Percentiles rank a stretch among this genome's conserved stretches.
phyloP scores from a whole-genome alignment of 2,888 invertebrate species.

The Oegoconia quadripuncta region DNA sequence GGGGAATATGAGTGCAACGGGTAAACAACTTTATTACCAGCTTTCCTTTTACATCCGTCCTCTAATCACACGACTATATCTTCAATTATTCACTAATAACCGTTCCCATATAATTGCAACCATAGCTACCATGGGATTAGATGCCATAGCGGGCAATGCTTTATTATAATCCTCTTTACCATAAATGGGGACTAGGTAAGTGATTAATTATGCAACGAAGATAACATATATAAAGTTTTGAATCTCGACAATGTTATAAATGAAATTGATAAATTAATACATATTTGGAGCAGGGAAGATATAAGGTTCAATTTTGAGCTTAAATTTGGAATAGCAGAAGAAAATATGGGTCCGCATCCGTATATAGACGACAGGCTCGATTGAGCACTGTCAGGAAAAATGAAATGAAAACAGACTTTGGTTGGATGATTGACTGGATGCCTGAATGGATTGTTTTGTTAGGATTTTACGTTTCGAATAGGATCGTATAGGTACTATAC shows the following conservation, averaged over 20 bases:
- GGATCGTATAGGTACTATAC: neutral
- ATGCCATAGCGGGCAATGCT: constrained; percentile 26
- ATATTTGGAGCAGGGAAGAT: neutral
- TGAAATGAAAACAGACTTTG: constrained; percentile 37
- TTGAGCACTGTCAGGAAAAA: constrained; percentile 32
- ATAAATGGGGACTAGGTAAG: constrained; percentile 23
- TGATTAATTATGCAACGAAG: constrained; percentile 28
- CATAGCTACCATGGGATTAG: constrained; percentile 21
- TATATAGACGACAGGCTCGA: constrained; percentile 18
- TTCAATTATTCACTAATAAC: constrained; percentile 33
- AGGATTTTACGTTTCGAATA: constrained; percentile 16
- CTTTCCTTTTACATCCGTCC: constrained; percentile 20
- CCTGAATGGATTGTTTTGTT: constrained; percentile 35
- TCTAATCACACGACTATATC: constrained; percentile 23
- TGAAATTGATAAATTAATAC: constrained; percentile 1
- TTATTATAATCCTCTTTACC: constrained; percentile 46
- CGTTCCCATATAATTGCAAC: constrained; percentile 29
- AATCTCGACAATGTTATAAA: constrained; percentile 7
- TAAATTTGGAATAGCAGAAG: neutral
- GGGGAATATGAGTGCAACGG: too few species aligned
- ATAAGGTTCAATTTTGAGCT: neutral
- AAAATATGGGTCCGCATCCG: neutral
- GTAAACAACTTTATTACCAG: too few species aligned
- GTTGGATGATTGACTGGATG: constrained; percentile 38
- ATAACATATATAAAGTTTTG: constrained; percentile 23